Evolutionary conservation across 1,140 invertebrate species (phyloP).

Genomic region (Drosophila micromelanica): DNA sequence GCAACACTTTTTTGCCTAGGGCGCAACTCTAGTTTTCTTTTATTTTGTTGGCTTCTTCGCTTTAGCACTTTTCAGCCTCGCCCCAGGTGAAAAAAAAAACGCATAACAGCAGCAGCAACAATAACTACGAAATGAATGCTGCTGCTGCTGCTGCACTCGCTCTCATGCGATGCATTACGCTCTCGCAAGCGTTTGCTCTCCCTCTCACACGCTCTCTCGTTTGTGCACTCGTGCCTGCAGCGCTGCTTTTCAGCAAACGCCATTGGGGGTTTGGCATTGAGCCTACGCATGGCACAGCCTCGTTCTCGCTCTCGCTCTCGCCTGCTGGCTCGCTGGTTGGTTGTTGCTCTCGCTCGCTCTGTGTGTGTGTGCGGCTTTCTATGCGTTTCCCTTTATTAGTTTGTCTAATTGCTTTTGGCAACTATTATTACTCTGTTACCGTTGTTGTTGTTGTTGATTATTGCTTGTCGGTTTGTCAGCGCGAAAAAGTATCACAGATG

Average conservation of each 20-base stretch:
- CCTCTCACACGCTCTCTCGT: conserved; percentile 6
- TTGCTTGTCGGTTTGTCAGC: conserved; percentile 55
- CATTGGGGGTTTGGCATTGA: conserved; percentile 78
- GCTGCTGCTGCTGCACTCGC: conserved; percentile 33
- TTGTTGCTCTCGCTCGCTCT: conserved; percentile 12
- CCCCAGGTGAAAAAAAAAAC: conserved; percentile 48
- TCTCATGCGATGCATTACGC: conserved; percentile 4
- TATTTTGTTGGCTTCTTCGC: conserved; percentile 40
- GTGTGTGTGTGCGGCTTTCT: conserved; percentile 47
- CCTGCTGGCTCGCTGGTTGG: conserved; percentile 11
- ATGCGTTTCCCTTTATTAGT: conserved; percentile 77
- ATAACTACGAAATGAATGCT: conserved; percentile 20
- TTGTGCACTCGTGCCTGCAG: conserved; percentile 63
- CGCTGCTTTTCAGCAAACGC: conserved; percentile 62
- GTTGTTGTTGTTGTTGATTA: conserved; percentile 46
- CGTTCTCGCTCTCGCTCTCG: conserved; percentile 19
- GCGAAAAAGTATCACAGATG: conserved; percentile 75
- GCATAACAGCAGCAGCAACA: conserved; percentile 26
- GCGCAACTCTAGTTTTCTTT: conserved; percentile 38
- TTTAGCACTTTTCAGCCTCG: conserved; percentile 30
- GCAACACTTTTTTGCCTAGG: conserved; percentile 40
- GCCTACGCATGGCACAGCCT: conserved; percentile 44
- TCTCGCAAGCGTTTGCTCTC: conserved; percentile 1
- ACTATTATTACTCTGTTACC: conserved; percentile 69
- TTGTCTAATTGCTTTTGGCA: conserved; percentile 81